Evolutionary conservation across 2,888 invertebrate species (phyloP).

Genomic region (Steinernema scapterisci): DNA sequence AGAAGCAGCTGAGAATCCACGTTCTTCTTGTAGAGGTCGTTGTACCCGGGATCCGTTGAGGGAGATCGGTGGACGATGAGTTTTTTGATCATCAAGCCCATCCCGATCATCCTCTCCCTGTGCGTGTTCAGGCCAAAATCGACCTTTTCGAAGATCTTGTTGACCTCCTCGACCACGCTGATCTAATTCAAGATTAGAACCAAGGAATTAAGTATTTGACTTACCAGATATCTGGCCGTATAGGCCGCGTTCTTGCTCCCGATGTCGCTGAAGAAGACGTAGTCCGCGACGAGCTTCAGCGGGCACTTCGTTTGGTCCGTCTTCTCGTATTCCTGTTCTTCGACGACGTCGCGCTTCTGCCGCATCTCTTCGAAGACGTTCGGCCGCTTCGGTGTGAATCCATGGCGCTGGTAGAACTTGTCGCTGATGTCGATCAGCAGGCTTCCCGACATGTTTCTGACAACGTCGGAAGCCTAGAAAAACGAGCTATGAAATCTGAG

Average conservation of each 20-base stretch:
- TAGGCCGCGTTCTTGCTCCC: constrained; percentile 48
- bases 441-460: background rate
- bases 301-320: constrained; percentile 38
- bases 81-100: constrained; percentile 50
- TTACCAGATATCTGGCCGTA: constrained; percentile 47
- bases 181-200: constrained; percentile 38
- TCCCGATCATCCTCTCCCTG: constrained; percentile 38
- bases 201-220: constrained; percentile 23
- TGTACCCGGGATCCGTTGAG: background rate
- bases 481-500: background rate
- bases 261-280: constrained; percentile 44
- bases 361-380: background rate
- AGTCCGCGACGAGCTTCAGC: constrained; percentile 51
- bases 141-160: constrained; percentile 44
- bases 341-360: background rate
- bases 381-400: background rate
- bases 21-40: background rate
- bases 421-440: background rate
- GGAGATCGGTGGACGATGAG: constrained; percentile 23
- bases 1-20: background rate
- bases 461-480: constrained; percentile 4
- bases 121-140: constrained; percentile 45
- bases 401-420: background rate
- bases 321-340: background rate
- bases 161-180: constrained; percentile 50